phyloP scores from a whole-genome alignment of 2,888 invertebrate genomes.

The Seladonia tumulorum region DNA sequence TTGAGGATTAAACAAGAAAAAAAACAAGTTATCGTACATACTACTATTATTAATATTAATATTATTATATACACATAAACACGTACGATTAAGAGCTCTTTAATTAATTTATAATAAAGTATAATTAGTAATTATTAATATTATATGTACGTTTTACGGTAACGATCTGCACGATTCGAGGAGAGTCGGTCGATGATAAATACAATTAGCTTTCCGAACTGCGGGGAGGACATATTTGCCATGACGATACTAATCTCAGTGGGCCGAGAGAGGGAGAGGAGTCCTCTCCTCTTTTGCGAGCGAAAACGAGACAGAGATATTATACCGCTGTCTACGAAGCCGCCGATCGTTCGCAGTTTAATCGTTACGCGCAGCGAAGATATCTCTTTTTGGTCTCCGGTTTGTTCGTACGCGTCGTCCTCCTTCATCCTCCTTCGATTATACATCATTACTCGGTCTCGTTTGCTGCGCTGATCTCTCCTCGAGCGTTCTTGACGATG shows the following conservation, averaged over 20 bases:
- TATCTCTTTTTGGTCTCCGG: constrained; percentile 12
- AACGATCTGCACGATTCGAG: constrained; percentile 77
- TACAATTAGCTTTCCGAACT: constrained; percentile 46
- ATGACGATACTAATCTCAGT: constrained; percentile 28
- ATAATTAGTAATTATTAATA: constrained; percentile 82
- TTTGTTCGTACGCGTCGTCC: constrained; percentile 57
- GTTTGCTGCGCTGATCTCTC: constrained; percentile 62
- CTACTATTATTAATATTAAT: constrained; percentile 77
- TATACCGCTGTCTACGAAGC: constrained; percentile 8
- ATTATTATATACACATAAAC: constrained; percentile 81
- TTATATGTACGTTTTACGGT: constrained; percentile 80
- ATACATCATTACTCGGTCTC: constrained; percentile 42
- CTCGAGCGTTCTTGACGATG: constrained; percentile 66
- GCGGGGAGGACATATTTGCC: constrained; percentile 65
- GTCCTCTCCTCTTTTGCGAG: neutral
- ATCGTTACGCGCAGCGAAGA: constrained; percentile 5
- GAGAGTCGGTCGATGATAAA: constrained; percentile 63
- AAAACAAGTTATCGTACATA: constrained; percentile 81
- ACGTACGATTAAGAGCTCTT: constrained; percentile 83
- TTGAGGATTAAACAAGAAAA: constrained; percentile 2
- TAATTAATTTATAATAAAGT: constrained; percentile 84
- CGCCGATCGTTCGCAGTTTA: constrained; percentile 13
- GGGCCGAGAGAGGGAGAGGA: neutral
- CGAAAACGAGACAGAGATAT: constrained; percentile 8
- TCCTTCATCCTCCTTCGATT: constrained; percentile 52